A percentile compares a stretch with the other conserved stretches of the same genome.
Evolutionary conservation across 2,888 invertebrate species (phyloP).

Genomic region (Rhingia campestris): DNA sequence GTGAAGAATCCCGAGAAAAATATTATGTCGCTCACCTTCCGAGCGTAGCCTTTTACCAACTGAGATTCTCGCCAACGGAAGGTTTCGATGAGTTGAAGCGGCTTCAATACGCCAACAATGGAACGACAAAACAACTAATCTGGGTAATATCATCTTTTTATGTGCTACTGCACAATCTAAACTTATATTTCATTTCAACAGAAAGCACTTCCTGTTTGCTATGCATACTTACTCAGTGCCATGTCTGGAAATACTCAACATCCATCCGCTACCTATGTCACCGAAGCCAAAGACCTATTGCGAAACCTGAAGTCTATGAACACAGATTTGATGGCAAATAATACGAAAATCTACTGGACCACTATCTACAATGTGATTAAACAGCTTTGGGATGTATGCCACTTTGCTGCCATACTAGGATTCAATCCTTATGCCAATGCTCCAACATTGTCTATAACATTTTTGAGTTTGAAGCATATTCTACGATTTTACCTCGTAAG

Average conservation of each 20-base stretch:
- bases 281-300: slow-evolving; percentile 56
- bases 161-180: no score
- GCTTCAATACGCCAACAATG: slow-evolving; percentile 65
- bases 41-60: slow-evolving; percentile 75
- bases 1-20: slow-evolving; percentile 75
- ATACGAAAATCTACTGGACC: slow-evolving; percentile 59
- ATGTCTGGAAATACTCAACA: slow-evolving; percentile 73
- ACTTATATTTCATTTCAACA: slow-evolving; percentile 13
- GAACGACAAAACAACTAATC: slow-evolving; percentile 56
- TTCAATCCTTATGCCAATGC: slow-evolving; percentile 67
- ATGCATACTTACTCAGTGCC: slow-evolving; percentile 74
- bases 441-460: slow-evolving; percentile 75
- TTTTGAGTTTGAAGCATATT: slow-evolving; percentile 74
- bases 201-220: slow-evolving; percentile 74
- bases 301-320: slow-evolving; percentile 64
- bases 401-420: slow-evolving; percentile 75
- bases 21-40: slow-evolving; percentile 75
- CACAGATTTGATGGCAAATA: slow-evolving; percentile 14
- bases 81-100: slow-evolving; percentile 75
- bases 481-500: slow-evolving; percentile 77
- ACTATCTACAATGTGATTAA: slow-evolving; percentile 75
- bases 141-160: slow-evolving; percentile 68
- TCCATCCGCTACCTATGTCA: slow-evolving; percentile 29
- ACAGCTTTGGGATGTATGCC: slow-evolving; percentile 76
- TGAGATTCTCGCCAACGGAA: slow-evolving; percentile 76